Evolutionary conservation across 2,888 invertebrate genomes (phyloP).

Genomic region (Hyalella azteca): DNA sequence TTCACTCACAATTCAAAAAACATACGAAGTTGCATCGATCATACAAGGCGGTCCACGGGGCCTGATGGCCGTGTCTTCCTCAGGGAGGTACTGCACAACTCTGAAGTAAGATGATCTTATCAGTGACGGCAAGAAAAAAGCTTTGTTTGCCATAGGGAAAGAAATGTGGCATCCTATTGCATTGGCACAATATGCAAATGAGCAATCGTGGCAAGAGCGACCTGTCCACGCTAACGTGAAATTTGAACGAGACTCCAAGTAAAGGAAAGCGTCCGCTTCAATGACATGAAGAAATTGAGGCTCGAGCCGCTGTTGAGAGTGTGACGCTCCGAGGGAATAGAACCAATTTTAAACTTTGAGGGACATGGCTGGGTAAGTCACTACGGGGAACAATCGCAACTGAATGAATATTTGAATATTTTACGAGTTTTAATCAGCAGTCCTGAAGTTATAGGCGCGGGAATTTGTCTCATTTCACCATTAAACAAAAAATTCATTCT

Average conservation of each 20-base stretch:
- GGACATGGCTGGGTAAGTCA: too few relatives aligned
- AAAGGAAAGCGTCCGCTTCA: too few relatives aligned
- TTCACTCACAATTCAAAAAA: neutral
- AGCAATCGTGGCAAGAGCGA: neutral
- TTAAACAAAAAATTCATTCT: too few relatives aligned
- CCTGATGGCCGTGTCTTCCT: neutral
- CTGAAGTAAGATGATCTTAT: neutral
- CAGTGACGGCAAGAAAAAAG: neutral
- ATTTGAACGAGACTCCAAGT: neutral
- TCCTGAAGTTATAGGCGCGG: too few relatives aligned
- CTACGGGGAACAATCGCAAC: too few relatives aligned
- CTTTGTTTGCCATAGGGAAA: slow-evolving; percentile 1
- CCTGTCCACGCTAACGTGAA: neutral
- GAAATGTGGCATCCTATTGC: slow-evolving; percentile 2
- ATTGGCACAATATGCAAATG: slow-evolving; percentile 1
- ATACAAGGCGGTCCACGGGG: neutral
- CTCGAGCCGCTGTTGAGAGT: too few relatives aligned
- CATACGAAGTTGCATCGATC: neutral
- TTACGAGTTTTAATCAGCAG: too few relatives aligned
- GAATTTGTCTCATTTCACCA: too few relatives aligned
- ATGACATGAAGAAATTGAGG: too few relatives aligned
- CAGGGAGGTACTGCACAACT: neutral
- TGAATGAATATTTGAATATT: too few relatives aligned
- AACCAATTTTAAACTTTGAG: too few relatives aligned
- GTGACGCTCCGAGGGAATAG: too few relatives aligned